Conservation (phyloP, 2,888 invertebrate species). For the Coelopa pilipes region DNA sequence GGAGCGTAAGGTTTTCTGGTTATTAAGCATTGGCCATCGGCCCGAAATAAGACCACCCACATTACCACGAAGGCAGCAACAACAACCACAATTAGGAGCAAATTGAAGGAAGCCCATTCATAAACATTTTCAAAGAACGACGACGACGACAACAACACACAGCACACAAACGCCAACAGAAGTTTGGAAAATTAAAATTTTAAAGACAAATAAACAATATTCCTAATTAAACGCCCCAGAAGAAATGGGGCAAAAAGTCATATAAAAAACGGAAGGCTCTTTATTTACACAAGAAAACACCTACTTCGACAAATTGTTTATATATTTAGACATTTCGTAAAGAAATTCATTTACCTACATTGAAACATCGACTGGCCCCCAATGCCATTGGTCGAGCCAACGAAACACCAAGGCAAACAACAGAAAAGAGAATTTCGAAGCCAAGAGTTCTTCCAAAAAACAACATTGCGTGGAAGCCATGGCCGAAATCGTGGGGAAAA, state of each 20-base stretch:
- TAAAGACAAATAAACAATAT: conserved; percentile 12
- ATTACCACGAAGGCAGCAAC: conserved; percentile 2
- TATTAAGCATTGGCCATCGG: not conserved
- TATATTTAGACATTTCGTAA: conserved; percentile 44
- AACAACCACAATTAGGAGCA: conserved; percentile 40
- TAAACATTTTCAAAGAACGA: conserved; percentile 38
- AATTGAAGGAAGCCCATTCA: conserved; percentile 27
- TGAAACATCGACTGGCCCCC: not conserved
- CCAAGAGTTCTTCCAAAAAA: conserved; percentile 15
- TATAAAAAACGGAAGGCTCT: conserved; percentile 25
- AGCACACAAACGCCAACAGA: not conserved
- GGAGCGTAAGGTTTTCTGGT: no score
- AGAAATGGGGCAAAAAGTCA: not conserved
- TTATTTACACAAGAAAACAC: conserved; percentile 46
- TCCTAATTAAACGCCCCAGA: conserved; percentile 26
- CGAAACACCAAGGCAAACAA: no score
- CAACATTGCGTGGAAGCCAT: not conserved
- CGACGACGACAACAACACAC: conserved; percentile 10
- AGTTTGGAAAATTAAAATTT: conserved; percentile 13
- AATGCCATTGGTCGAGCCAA: no score
- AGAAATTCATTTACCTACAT: conserved; percentile 24
- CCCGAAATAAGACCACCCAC: conserved; percentile 39
- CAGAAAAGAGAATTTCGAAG: not conserved
- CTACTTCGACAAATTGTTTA: conserved; percentile 49
- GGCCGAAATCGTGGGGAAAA: not conserved